A percentile compares a stretch with the other conserved stretches of the same genome.
Conservation (phyloP, 2,797 vertebrate genomes). For the Triplophysa bombifrons region DNA sequence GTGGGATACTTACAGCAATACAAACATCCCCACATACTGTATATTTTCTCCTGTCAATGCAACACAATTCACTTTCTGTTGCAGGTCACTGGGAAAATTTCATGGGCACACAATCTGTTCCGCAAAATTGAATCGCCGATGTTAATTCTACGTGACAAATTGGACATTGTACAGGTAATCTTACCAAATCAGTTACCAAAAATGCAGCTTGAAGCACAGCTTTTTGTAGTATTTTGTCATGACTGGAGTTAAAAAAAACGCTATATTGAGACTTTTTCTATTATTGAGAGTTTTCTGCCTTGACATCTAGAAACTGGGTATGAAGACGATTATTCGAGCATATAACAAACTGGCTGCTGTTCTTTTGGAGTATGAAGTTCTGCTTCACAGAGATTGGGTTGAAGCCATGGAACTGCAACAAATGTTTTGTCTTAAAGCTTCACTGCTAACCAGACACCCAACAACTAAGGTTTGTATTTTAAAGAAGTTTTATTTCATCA, state of each 20-base stretch:
- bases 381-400: constrained; percentile 78
- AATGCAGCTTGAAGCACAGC: background rate
- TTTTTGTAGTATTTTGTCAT: background rate
- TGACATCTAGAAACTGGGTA: constrained; percentile 71
- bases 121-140: constrained; percentile 83
- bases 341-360: constrained; percentile 81
- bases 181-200: background rate
- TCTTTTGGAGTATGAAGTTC: constrained; percentile 79
- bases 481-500: background rate
- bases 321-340: constrained; percentile 75
- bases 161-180: constrained; percentile 76
- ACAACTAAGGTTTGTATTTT: constrained; percentile 72
- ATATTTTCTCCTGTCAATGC: background rate
- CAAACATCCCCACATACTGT: background rate
- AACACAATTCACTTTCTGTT: constrained; percentile 33
- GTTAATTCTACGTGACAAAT: constrained; percentile 79
- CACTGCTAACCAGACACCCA: constrained; percentile 74
- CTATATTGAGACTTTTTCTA: background rate
- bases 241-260: too few relatives aligned
- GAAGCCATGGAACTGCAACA: constrained; percentile 68
- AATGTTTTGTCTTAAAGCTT: constrained; percentile 67
- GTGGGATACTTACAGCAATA: background rate
- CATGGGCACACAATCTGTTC: constrained; percentile 83
- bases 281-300: background rate
- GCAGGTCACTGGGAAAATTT: constrained; percentile 81